These are phyloP conservation scores for Oryzaephilus surinamensis DNA, from an alignment of 1,140 invertebrate species.

Conservation along the genomic window DNA sequence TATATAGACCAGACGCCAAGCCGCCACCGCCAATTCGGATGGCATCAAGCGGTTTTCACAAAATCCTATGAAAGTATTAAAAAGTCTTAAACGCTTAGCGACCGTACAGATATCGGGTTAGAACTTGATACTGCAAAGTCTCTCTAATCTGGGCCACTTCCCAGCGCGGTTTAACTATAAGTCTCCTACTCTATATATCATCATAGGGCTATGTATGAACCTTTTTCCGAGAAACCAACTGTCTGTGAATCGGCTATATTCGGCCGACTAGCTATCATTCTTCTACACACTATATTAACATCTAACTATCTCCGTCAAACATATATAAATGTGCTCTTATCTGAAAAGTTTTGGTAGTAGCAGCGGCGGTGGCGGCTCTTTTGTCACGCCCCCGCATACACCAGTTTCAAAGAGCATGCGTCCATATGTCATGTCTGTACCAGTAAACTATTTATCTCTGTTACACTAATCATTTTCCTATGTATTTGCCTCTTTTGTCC, in stretches of 20 bases:
- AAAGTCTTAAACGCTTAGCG: slow-evolving; percentile 39
- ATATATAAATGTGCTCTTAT: slow-evolving; percentile 5
- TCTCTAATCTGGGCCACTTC: slow-evolving; percentile 56
- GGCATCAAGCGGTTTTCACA: slow-evolving; percentile 28
- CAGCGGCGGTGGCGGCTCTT: too few species aligned
- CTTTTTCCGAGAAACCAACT: slow-evolving; percentile 19
- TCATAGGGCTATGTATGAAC: slow-evolving; percentile 31
- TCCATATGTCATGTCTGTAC: slow-evolving; percentile 21
- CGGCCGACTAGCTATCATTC: slow-evolving; percentile 11
- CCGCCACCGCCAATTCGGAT: slow-evolving; percentile 24
- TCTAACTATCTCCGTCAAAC: not conserved
- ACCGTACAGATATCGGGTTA: slow-evolving; percentile 32
- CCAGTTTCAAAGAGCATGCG: slow-evolving; percentile 26
- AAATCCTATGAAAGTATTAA: slow-evolving; percentile 39
- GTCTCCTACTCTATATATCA: slow-evolving; percentile 57
- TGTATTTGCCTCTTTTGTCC: slow-evolving; percentile 6
- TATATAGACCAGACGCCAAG: too few species aligned
- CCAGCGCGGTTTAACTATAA: slow-evolving; percentile 55
- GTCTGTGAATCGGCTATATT: slow-evolving; percentile 16
- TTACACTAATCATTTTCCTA: slow-evolving; percentile 1
- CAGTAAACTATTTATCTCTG: slow-evolving; percentile 10
- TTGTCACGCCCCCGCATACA: slow-evolving; percentile 25
- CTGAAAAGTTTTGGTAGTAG: slow-evolving; percentile 18
- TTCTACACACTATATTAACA: not conserved
- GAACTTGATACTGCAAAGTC: slow-evolving; percentile 37